Evolutionary conservation across 2,113 vertebrate genomes (phyloP).

Genomic region (Lophura nycthemera): DNA sequence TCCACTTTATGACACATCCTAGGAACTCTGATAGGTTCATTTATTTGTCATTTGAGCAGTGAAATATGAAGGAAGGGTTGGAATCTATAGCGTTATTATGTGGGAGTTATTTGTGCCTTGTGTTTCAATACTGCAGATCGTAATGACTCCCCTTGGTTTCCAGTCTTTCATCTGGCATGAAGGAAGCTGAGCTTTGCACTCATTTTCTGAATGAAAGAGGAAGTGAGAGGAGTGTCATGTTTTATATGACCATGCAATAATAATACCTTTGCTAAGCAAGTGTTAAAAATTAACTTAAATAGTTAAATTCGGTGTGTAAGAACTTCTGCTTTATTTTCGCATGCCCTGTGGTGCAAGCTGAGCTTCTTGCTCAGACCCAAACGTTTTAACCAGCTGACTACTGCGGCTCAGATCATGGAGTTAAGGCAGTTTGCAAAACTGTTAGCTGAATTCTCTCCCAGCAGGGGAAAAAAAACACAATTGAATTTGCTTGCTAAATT

Average conservation of each 20-base stretch:
- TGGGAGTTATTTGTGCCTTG: constrained; percentile 48
- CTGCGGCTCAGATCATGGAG: not conserved
- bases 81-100: constrained; percentile 46
- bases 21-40: constrained; percentile 45
- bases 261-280: not conserved
- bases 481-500: constrained; percentile 52
- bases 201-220: constrained; percentile 17
- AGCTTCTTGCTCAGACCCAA: not conserved
- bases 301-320: not conserved
- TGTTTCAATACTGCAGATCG: constrained; percentile 16
- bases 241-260: not conserved
- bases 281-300: not conserved
- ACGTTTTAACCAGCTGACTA: not conserved
- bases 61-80: constrained; percentile 52
- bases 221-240: not conserved
- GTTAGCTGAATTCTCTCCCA: not conserved
- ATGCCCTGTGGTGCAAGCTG: not conserved
- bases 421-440: not conserved
- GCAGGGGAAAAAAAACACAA: not conserved
- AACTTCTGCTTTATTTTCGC: not conserved
- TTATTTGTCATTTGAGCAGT: constrained; percentile 61
- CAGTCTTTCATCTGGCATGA: constrained; percentile 13
- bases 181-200: not conserved
- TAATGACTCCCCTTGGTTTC: constrained; percentile 30
- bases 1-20: constrained; percentile 42